Evolutionary conservation across 2,888 invertebrate genomes (phyloP).

Genomic region (Pseudeuparius sepicola): DNA sequence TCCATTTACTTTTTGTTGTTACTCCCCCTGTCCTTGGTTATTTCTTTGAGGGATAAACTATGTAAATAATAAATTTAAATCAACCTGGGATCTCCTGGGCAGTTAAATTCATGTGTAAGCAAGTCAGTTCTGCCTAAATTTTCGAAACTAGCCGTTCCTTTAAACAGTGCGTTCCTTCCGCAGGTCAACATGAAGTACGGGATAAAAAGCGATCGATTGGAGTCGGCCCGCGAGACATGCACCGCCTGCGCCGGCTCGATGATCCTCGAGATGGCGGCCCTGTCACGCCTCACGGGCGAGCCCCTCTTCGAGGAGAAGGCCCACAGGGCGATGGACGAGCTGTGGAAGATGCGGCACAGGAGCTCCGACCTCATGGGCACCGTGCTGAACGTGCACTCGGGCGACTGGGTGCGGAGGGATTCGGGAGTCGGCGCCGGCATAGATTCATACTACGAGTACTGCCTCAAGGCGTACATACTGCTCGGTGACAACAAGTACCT

Average conservation of each 20-base stretch:
- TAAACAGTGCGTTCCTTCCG: too few species aligned
- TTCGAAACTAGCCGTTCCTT: too few species aligned
- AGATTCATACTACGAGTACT: constrained; percentile 98
- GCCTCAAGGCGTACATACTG: constrained; percentile 92
- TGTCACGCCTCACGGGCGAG: constrained; percentile 86
- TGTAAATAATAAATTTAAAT: too few species aligned
- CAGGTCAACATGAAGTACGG: constrained; percentile 78
- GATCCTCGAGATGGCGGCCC: constrained; percentile 93
- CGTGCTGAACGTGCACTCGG: constrained; percentile 91
- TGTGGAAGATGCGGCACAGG: constrained; percentile 90
- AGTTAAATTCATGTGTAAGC: too few species aligned
- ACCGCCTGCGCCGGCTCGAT: constrained; percentile 98
- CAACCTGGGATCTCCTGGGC: too few species aligned
- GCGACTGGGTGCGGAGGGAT: constrained; percentile 95
- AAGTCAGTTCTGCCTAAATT: too few species aligned
- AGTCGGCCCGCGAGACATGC: constrained; percentile 81
- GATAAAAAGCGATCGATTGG: constrained; percentile 63
- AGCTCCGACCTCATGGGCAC: constrained; percentile 93
- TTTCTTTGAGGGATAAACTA: too few species aligned
- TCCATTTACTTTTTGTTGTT: too few species aligned
- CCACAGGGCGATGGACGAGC: constrained; percentile 88
- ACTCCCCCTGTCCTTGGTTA: too few species aligned
- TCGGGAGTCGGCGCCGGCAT: constrained; percentile 98
- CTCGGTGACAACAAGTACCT: constrained; percentile 90
- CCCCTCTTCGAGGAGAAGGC: constrained; percentile 90